Percentiles rank a stretch among this genome's conserved stretches.
Evolutionary conservation across 2,888 invertebrate species (phyloP).

Genomic region (Leistus spinibarbis): DNA sequence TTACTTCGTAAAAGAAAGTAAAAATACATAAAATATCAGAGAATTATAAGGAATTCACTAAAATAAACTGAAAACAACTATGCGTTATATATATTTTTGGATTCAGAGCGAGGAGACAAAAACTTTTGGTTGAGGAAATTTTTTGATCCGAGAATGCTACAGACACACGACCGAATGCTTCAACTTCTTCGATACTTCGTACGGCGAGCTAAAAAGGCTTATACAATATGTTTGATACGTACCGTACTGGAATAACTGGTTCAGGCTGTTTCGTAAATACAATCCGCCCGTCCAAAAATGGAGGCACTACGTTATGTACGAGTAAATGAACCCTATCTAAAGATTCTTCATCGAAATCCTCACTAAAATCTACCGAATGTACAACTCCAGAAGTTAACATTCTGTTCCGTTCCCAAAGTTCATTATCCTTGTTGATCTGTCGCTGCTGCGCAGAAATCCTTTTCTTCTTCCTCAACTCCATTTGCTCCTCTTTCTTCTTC

Average conservation of each 20-base stretch:
- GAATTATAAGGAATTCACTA: neutral
- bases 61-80: constrained; percentile 23
- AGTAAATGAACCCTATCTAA: constrained; percentile 93
- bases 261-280: constrained; percentile 99
- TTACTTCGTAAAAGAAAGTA: too few relatives aligned
- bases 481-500: constrained; percentile 88
- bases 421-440: constrained; percentile 98
- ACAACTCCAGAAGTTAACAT: constrained; percentile 96
- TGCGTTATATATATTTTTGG: constrained; percentile 29
- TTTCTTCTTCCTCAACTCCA: constrained; percentile 88
- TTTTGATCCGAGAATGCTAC: too few relatives aligned
- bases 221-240: constrained; percentile 40
- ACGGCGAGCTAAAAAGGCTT: neutral
- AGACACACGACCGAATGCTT: too few relatives aligned
- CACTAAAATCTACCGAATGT: constrained; percentile 83
- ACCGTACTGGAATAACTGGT: constrained; percentile 93
- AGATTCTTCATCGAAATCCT: constrained; percentile 95
- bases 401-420: constrained; percentile 97
- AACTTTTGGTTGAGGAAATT: too few relatives aligned
- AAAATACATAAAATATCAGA: neutral
- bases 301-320: constrained; percentile 98
- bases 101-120: too few relatives aligned
- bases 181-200: too few relatives aligned
- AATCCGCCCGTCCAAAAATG: constrained; percentile 97
- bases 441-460: constrained; percentile 94